These are phyloP conservation scores for Zosterops pallidus DNA, from an alignment of 2,113 vertebrate species.

Conservation along the genomic window DNA sequence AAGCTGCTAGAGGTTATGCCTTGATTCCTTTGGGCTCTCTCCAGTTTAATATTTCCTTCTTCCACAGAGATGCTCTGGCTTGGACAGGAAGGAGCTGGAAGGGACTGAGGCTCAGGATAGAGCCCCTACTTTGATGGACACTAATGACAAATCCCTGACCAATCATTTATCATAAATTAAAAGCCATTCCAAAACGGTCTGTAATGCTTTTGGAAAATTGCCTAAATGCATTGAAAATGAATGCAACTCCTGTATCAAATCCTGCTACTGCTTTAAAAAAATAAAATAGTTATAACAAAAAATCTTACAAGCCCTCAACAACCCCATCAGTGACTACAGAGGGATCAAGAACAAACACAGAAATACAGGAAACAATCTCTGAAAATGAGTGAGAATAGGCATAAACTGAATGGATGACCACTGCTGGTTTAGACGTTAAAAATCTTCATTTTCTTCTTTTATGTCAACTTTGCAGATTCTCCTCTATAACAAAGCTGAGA, in stretches of 20 bases:
- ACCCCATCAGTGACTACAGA: background rate
- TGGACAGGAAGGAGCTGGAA: background rate
- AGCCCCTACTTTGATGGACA: background rate
- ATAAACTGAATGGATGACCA: background rate
- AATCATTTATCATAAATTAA: background rate
- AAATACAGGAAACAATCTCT: background rate
- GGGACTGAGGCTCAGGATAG: background rate
- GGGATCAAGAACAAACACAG: background rate
- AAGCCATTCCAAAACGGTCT: background rate
- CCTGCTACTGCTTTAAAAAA: background rate
- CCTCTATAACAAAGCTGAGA: constrained; percentile 37
- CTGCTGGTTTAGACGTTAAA: background rate
- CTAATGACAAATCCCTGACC: background rate
- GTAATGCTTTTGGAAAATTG: background rate
- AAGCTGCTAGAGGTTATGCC: background rate
- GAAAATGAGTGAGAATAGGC: background rate
- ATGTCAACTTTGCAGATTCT: background rate
- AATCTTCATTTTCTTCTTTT: background rate
- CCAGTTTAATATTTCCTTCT: background rate
- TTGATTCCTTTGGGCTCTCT: background rate
- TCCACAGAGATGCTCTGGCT: background rate
- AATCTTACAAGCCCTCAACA: background rate
- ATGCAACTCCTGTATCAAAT: background rate
- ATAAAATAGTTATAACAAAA: background rate
- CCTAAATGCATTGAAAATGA: background rate